Evolutionary conservation across 2,797 vertebrate species (phyloP).

Genomic region (Centropyge bicolor): DNA sequence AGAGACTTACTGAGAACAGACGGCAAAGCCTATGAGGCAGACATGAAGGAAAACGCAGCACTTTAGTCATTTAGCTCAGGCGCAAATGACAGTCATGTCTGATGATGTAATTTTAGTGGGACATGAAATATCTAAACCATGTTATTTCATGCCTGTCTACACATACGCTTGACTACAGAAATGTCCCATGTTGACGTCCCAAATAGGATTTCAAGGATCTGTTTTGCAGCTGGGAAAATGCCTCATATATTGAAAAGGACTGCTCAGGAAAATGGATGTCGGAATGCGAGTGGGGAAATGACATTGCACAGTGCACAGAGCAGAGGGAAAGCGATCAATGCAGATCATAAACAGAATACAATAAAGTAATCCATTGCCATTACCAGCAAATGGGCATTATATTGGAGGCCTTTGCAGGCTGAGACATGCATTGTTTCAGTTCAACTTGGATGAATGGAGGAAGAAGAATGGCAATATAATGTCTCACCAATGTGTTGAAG

Average conservation of each 20-base stretch:
- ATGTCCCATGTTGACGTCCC: conserved; percentile 65
- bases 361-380: conserved; percentile 84
- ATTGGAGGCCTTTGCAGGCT: conserved; percentile 65
- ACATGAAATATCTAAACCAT: conserved; percentile 79
- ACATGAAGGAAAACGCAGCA: conserved; percentile 45
- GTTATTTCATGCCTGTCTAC: conserved; percentile 82
- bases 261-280: conserved; percentile 69
- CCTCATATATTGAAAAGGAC: conserved; percentile 63
- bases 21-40: conserved; percentile 47
- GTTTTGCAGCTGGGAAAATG: conserved; percentile 69
- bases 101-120: conserved; percentile 76
- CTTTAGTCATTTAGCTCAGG: conserved; percentile 63
- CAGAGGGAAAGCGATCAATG: conserved; percentile 78
- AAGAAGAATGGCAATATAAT: conserved; percentile 23
- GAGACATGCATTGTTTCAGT: conserved; percentile 63
- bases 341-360: conserved; percentile 84
- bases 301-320: conserved; percentile 69
- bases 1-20: conserved; percentile 48
- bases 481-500: conserved; percentile 29
- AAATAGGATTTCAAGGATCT: conserved; percentile 72
- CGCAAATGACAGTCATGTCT: conserved; percentile 70
- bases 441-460: conserved; percentile 56
- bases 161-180: conserved; percentile 62
- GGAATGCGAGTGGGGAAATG: conserved; percentile 69
- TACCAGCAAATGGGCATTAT: conserved; percentile 78